Evolutionary conservation across 2,797 vertebrate genomes (phyloP).

Genomic region (Scomberomorus guttatus): DNA sequence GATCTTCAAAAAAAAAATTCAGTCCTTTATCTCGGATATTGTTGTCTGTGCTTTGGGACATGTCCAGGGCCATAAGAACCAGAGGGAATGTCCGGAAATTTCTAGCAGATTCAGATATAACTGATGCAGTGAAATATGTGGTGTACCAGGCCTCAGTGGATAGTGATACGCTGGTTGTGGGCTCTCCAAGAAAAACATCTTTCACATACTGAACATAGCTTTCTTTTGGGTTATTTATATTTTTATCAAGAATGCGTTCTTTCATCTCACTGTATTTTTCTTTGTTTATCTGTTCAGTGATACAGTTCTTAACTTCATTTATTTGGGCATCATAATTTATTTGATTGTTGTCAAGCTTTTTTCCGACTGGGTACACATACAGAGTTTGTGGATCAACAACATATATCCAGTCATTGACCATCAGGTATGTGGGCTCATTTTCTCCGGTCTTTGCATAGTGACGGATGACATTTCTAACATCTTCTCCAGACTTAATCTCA

Average conservation of each 20-base stretch:
- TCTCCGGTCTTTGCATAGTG: slow-evolving; percentile 29
- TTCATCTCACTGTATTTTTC: fast-evolving
- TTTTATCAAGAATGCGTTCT: fast-evolving
- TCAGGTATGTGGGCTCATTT: background rate
- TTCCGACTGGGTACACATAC: slow-evolving; percentile 55
- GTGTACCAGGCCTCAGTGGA: slow-evolving; percentile 11
- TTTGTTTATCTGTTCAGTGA: fast-evolving
- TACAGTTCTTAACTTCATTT: fast-evolving
- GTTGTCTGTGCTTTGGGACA: fast-evolving
- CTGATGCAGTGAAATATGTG: slow-evolving; percentile 52
- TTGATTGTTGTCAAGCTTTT: slow-evolving; percentile 21
- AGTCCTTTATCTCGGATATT: background rate
- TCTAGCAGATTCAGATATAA: slow-evolving; percentile 64
- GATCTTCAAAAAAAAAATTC: background rate
- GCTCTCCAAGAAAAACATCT: background rate
- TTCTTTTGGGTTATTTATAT: background rate
- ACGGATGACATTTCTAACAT: slow-evolving; percentile 41
- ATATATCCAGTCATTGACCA: slow-evolving; percentile 63
- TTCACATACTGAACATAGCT: background rate
- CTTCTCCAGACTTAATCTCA: slow-evolving; percentile 33
- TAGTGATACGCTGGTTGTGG: fast-evolving
- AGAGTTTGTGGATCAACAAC: fast-evolving
- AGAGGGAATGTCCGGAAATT: slow-evolving; percentile 67
- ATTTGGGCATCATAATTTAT: fast-evolving
- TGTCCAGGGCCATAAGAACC: slow-evolving; percentile 46